A percentile compares a stretch with the other conserved stretches of the same genome.
phyloP scores from a whole-genome alignment of 2,888 invertebrate genomes.

The Eupeodes luniger region DNA sequence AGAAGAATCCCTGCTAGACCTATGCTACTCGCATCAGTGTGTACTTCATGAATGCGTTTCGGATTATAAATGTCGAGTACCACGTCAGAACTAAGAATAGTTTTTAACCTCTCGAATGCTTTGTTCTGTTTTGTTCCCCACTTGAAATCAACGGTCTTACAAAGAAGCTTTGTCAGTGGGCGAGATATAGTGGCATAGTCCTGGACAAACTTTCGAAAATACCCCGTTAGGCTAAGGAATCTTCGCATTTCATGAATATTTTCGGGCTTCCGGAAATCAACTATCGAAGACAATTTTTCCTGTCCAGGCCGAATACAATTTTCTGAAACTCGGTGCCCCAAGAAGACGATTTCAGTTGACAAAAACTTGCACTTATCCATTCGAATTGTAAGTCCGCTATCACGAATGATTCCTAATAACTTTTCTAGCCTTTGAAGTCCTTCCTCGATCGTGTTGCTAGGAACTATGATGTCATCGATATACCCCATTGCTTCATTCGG shows the following conservation, averaged over 20 bases:
- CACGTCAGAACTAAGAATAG: background rate
- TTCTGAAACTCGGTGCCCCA: background rate
- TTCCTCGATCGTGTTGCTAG: too few relatives aligned
- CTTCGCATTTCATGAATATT: background rate
- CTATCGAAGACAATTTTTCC: background rate
- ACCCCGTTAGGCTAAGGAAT: background rate
- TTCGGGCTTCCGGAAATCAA: background rate
- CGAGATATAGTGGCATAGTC: constrained; percentile 2
- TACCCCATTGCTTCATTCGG: too few relatives aligned
- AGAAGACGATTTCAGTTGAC: background rate
- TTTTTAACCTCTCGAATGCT: background rate
- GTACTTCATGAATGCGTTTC: background rate
- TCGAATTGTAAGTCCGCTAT: too few relatives aligned
- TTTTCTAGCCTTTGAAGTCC: too few relatives aligned
- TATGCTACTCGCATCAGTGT: too few relatives aligned
- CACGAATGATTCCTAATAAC: too few relatives aligned
- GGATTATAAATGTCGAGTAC: background rate
- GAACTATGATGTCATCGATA: too few relatives aligned
- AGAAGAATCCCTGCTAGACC: background rate
- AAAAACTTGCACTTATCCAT: background rate
- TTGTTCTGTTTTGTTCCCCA: background rate
- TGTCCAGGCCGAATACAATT: constrained; percentile 1
- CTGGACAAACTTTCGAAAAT: constrained; percentile 1
- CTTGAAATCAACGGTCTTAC: background rate
- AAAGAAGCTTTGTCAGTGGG: background rate